These are phyloP conservation scores for Calycopis cecrops DNA, from an alignment of 1,140 invertebrate genomes.

Conservation along the genomic window DNA sequence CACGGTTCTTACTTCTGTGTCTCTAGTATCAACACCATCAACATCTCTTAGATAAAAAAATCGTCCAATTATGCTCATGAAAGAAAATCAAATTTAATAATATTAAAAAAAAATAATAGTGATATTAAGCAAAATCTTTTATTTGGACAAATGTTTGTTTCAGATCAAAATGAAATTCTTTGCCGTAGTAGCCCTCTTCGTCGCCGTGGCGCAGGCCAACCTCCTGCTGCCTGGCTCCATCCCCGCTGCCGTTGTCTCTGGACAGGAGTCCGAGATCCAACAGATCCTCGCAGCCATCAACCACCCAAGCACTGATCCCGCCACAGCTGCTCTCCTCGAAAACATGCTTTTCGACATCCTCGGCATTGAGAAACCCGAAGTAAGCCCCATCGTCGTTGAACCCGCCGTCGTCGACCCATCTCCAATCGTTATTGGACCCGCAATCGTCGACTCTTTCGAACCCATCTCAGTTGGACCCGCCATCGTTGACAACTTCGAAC, in stretches of 20 bases:
- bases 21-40: too few species aligned
- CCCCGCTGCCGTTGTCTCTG: constrained; percentile 12
- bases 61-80: too few species aligned
- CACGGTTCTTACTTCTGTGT: too few species aligned
- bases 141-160: constrained; percentile 15
- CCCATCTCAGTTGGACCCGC: constrained; percentile 21
- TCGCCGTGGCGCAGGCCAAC: constrained; percentile 41
- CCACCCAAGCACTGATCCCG: constrained; percentile 52
- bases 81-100: too few species aligned
- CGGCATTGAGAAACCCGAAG: constrained; percentile 21
- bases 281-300: constrained; percentile 49
- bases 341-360: constrained; percentile 38
- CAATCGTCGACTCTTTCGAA: constrained; percentile 20
- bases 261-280: constrained; percentile 30
- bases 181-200: constrained; percentile 40
- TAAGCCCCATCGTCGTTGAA: too few species aligned
- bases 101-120: too few species aligned
- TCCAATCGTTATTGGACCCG: constrained; percentile 24
- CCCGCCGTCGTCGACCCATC: constrained; percentile 30
- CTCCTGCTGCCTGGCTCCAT: constrained; percentile 23
- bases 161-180: constrained; percentile 53
- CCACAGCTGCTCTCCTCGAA: constrained; percentile 46
- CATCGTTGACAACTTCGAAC: too few species aligned
- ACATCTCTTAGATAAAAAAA: too few species aligned
- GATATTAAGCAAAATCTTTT: too few species aligned